A percentile compares a stretch with the other conserved stretches of the same genome.
phyloP scores from a whole-genome alignment of 2,888 invertebrate genomes.

The Timema podura region DNA sequence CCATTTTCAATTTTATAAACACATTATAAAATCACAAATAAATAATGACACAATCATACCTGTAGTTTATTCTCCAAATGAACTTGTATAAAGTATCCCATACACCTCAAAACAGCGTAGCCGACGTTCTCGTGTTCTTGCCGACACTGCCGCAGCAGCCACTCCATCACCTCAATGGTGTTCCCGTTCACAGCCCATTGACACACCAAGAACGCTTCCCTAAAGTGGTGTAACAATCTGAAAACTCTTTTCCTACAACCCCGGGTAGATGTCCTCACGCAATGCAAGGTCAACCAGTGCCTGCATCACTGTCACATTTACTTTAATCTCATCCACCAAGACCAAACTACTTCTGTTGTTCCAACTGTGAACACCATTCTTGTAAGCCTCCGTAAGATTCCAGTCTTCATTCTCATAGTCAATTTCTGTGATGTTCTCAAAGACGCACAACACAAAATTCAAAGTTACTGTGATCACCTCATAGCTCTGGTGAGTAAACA shows the following conservation, averaged over 20 bases:
- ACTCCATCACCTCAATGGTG: background rate
- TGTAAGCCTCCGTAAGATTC: background rate
- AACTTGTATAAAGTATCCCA: background rate
- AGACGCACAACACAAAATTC: background rate
- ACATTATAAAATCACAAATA: background rate
- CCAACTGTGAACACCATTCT: background rate
- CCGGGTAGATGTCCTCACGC: background rate
- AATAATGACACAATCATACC: background rate
- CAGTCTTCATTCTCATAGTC: constrained; percentile 3
- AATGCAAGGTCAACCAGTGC: constrained; percentile 4
- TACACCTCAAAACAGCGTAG: constrained; percentile 1
- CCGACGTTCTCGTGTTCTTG: constrained; percentile 12
- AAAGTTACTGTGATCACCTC: background rate
- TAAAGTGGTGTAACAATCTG: background rate
- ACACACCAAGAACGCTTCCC: background rate
- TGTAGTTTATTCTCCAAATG: background rate
- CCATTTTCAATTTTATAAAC: no score
- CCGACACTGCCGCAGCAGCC: background rate
- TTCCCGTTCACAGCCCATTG: background rate
- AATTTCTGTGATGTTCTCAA: background rate
- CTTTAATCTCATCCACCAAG: background rate
- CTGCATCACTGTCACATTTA: background rate
- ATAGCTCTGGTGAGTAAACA: background rate
- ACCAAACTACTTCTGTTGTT: background rate
- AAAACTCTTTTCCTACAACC: background rate